These are phyloP conservation scores for Zaprionus inermis DNA, from an alignment of 1,140 invertebrate genomes.

Conservation along the genomic window DNA sequence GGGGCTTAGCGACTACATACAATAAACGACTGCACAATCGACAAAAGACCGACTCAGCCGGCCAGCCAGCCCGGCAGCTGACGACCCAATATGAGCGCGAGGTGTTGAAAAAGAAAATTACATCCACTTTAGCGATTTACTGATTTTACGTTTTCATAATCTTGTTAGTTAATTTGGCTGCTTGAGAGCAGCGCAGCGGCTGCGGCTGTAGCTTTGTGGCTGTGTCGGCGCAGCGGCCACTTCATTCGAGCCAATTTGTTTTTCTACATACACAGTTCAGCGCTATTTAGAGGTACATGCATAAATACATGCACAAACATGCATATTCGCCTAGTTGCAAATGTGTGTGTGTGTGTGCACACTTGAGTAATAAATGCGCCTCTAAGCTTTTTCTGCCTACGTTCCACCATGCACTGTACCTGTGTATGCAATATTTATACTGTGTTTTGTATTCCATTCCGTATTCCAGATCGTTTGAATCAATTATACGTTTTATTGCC, in stretches of 20 bases:
- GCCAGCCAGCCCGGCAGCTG: slow-evolving; percentile 56
- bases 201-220: not conserved
- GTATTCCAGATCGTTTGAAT: slow-evolving; percentile 6
- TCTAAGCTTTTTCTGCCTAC: not conserved
- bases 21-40: slow-evolving; percentile 46
- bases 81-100: slow-evolving; percentile 78
- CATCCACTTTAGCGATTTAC: slow-evolving; percentile 82
- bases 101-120: slow-evolving; percentile 83
- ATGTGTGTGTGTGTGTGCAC: too few species aligned
- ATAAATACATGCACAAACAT: slow-evolving; percentile 1
- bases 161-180: slow-evolving; percentile 82
- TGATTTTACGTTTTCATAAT: slow-evolving; percentile 83
- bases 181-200: slow-evolving; percentile 34
- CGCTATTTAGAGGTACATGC: slow-evolving; percentile 11
- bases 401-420: not conserved
- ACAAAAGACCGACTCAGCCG: slow-evolving; percentile 60
- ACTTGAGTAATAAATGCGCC: not conserved
- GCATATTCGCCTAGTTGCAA: not conserved
- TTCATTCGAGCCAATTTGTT: slow-evolving; percentile 10
- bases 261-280: not conserved
- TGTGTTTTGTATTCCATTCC: slow-evolving; percentile 2
- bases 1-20: slow-evolving; percentile 41
- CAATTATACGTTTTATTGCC: slow-evolving; percentile 12
- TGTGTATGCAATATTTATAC: slow-evolving; percentile 1
- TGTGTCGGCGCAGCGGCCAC: not conserved